Conservation (phyloP, 2,113 vertebrate genomes). For the Apistogramma diplotaenia region DNA sequence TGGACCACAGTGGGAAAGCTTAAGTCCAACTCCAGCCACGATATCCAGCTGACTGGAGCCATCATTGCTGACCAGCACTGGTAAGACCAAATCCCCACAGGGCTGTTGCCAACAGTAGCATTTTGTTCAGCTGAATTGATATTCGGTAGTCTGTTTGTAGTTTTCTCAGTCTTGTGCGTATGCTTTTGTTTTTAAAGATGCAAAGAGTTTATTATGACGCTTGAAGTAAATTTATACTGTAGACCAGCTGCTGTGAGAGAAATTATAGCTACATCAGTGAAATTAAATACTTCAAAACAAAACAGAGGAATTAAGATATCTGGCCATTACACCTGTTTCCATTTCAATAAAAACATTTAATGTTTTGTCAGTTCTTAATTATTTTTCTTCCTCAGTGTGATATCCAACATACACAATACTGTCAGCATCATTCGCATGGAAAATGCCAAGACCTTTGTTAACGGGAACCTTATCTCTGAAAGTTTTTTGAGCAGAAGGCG, state of each 20-base stretch:
- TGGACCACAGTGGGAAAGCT: conserved; percentile 88
- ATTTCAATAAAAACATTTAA: background rate
- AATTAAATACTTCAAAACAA: too few species aligned
- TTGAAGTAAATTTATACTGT: too few species aligned
- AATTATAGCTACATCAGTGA: too few species aligned
- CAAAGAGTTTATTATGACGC: too few species aligned
- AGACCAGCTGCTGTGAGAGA: too few species aligned
- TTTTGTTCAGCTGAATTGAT: too few species aligned
- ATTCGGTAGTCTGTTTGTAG: too few species aligned
- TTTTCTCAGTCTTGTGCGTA: too few species aligned
- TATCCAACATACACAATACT: conserved; percentile 78
- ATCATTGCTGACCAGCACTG: conserved; percentile 93
- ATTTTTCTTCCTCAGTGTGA: conserved; percentile 79
- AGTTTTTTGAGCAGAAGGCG: too few species aligned
- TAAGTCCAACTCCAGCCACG: conserved; percentile 78
- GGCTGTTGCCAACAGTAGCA: too few species aligned
- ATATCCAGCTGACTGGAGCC: conserved; percentile 90
- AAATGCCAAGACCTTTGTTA: conserved; percentile 89
- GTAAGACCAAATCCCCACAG: conserved; percentile 79
- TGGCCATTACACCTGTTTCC: background rate
- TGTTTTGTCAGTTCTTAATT: background rate
- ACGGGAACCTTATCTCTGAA: conserved; percentile 83
- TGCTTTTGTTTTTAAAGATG: too few species aligned
- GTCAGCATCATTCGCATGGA: conserved; percentile 83
- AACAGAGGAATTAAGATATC: too few species aligned